phyloP scores from a whole-genome alignment of 2,888 invertebrate species.

The Cryptocephalus primarius region DNA sequence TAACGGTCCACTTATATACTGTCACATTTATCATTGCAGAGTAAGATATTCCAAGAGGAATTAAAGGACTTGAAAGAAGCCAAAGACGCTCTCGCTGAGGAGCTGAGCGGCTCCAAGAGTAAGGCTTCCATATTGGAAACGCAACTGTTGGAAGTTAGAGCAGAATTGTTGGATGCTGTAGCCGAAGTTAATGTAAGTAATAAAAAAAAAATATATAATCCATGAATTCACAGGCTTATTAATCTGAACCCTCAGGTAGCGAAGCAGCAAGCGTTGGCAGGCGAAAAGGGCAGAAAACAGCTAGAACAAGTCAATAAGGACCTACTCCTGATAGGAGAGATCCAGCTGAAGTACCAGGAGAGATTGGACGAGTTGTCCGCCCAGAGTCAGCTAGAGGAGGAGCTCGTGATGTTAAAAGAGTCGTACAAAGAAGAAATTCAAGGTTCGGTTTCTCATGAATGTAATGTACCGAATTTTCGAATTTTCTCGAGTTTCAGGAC shows the following conservation, averaged over 20 bases:
- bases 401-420: constrained; percentile 37
- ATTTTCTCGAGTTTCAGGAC: constrained; percentile 30
- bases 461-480: background rate
- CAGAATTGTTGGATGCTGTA: constrained; percentile 28
- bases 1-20: background rate
- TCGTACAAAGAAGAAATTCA: constrained; percentile 41
- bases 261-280: constrained; percentile 34
- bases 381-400: constrained; percentile 37
- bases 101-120: constrained; percentile 39
- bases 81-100: constrained; percentile 41
- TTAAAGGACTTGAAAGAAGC: constrained; percentile 39
- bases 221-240: too few relatives aligned
- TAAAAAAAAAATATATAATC: background rate
- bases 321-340: constrained; percentile 45
- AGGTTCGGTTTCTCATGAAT: constrained; percentile 24
- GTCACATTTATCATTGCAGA: constrained; percentile 27
- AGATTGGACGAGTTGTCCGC: constrained; percentile 39
- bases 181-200: constrained; percentile 31
- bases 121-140: constrained; percentile 33
- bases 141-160: constrained; percentile 41
- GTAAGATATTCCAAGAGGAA: constrained; percentile 43
- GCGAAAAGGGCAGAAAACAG: constrained; percentile 42
- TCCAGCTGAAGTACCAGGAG: constrained; percentile 45
- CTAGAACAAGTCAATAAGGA: constrained; percentile 45
- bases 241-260: constrained; percentile 23